Conservation (phyloP, 2,113 vertebrate genomes). For the Theropithecus gelada region DNA sequence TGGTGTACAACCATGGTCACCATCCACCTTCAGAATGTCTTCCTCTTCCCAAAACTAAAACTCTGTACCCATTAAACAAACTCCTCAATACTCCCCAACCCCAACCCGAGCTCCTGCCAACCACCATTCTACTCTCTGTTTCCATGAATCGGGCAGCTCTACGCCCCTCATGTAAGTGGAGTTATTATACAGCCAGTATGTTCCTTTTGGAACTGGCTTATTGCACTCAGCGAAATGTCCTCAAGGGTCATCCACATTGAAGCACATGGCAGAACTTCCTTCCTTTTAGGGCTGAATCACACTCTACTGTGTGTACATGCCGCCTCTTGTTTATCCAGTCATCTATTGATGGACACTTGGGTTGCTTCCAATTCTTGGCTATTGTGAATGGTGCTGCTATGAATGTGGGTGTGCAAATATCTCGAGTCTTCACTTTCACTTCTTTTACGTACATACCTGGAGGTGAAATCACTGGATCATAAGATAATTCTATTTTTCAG, state of each 20-base stretch:
- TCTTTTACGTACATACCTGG: neutral
- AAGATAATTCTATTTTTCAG: neutral
- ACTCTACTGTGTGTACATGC: accelerated
- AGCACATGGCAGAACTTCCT: neutral
- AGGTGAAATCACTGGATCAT: neutral
- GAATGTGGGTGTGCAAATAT: neutral
- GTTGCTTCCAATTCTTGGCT: neutral
- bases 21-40: neutral
- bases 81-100: accelerated
- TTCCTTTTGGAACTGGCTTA: neutral
- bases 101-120: accelerated
- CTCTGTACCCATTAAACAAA: neutral
- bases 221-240: neutral
- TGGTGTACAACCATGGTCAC: neutral
- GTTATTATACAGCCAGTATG: too few species aligned
- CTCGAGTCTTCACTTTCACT: neutral
- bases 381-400: neutral
- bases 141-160: neutral
- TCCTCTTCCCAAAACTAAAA: neutral
- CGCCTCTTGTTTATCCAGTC: neutral
- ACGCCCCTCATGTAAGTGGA: too few species aligned
- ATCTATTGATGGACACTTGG: neutral
- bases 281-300: neutral
- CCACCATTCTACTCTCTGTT: neutral
- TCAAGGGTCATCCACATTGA: neutral